phyloP scores from a whole-genome alignment of 92 coral and sea anemone genomes.

The Heteractis magnifica region DNA sequence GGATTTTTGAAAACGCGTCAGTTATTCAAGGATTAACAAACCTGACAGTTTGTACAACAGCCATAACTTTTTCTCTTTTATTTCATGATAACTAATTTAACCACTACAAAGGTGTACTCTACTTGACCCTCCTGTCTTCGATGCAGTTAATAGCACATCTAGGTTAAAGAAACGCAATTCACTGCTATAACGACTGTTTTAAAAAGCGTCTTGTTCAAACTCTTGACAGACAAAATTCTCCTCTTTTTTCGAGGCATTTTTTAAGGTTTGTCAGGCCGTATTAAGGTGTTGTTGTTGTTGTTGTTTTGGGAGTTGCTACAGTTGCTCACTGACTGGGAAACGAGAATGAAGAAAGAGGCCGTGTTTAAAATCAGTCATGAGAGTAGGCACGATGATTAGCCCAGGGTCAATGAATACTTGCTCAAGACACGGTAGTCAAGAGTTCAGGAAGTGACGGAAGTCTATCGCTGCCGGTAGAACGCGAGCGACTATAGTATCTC shows the following conservation, averaged over 20 bases:
- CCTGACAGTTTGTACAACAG: neutral
- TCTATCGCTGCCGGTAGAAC: no score
- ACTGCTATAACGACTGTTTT: neutral
- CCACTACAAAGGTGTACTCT: neutral
- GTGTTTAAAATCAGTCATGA: neutral
- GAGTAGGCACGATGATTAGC: neutral
- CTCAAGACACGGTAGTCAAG: neutral
- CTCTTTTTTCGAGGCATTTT: neutral
- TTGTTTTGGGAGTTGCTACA: neutral
- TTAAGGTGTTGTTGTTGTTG: neutral
- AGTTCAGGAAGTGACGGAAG: no score
- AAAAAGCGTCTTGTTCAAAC: neutral
- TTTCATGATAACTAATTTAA: neutral
- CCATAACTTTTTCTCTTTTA: neutral
- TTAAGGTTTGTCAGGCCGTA: neutral
- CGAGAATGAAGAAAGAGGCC: neutral
- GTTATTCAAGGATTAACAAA: neutral
- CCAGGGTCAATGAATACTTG: neutral
- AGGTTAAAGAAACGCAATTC: neutral
- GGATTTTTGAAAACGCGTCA: neutral
- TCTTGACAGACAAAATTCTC: no score
- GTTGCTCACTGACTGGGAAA: neutral
- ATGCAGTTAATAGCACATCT: neutral
- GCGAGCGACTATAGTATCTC: neutral
- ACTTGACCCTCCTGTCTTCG: neutral